Base-by-base conservation (phyloP, 1,140 invertebrate species). In the Papilio aristodemus region DNA sequence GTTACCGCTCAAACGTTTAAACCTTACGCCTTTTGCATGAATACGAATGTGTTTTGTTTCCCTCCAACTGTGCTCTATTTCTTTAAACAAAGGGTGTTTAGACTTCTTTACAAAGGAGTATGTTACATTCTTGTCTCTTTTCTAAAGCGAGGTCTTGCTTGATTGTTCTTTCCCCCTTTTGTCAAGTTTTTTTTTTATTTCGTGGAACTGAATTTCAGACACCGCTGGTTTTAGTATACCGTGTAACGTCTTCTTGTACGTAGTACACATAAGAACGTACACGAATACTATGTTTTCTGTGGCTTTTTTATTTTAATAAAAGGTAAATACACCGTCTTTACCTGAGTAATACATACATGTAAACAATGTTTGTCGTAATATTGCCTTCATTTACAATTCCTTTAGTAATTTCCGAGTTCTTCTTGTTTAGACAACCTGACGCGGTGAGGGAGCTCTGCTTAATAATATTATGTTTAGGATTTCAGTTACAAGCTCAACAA, bases 1-100 rank as follows among this genome's bases (percentile, higher is more conserved):
- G 84, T 86, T 86, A 84, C 78, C 79, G 77, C 77, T 85, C 78
- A 83, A 84, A 83, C 86, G 84, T 78, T 87, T 89, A 86, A 84
- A 81, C 86, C 78, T 83, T 86, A 79, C 85, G 86, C 83, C 83
- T 87, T 85, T 86, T 86, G 82, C 80, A 80, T 85, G 83, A 88
- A 86, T 86, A 79, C 75, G 83, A 84, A 83, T 86, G 84, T 87
- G 81, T 88, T 85, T 85, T 85, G 79, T 85, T 86, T 86, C 75
- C 77, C 82, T 82, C 83, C 80, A 75, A 69, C 76, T 73, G 75
- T 77, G 82, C 77, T 85, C 78, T 80, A 80, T 86, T 87, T 85
- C 85, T 60, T 75, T 78, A 80, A 80, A 84, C 78, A 82, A 86
- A 85, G 74, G 73, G 69, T 80, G 79, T 84, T 87, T 86, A 76